Percentiles rank a stretch among this genome's conserved stretches.
These are phyloP conservation scores for Cephus cinctus DNA, from an alignment of 1,140 invertebrate species.

Conservation along the genomic window DNA sequence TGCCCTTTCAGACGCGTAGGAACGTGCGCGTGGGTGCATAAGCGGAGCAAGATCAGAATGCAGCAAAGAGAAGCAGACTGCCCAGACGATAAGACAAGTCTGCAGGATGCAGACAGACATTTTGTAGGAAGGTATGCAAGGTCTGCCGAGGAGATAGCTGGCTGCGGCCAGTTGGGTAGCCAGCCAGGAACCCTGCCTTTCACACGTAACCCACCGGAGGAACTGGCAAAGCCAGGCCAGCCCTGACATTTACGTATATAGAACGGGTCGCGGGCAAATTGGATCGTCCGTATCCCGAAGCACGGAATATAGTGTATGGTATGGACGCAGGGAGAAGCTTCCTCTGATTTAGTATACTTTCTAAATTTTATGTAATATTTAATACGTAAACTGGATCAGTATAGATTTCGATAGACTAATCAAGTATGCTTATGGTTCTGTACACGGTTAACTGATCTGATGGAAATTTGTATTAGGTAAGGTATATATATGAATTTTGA, in stretches of 20 bases:
- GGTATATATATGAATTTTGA: too few relatives aligned
- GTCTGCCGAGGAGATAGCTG: constrained; percentile 24
- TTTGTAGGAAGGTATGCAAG: constrained; percentile 33
- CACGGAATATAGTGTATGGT: too few relatives aligned
- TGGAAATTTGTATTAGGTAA: too few relatives aligned
- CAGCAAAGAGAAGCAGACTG: too few relatives aligned
- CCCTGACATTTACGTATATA: constrained; percentile 33
- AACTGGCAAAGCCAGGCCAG: constrained; percentile 14
- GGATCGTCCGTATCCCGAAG: constrained; percentile 10
- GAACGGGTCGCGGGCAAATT: constrained; percentile 24
- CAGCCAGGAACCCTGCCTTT: constrained; percentile 28
- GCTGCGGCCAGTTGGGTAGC: background rate
- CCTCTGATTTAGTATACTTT: constrained; percentile 35
- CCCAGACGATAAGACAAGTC: background rate
- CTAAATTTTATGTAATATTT: constrained; percentile 26
- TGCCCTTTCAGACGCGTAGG: too few relatives aligned
- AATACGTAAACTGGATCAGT: too few relatives aligned
- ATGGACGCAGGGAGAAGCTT: constrained; percentile 25
- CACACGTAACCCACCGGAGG: constrained; percentile 22
- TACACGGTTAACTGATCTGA: too few relatives aligned
- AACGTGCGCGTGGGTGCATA: too few relatives aligned
- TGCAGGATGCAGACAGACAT: constrained; percentile 13
- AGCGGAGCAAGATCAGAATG: background rate
- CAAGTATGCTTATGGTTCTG: too few relatives aligned
- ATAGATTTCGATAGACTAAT: too few relatives aligned